A percentile compares a stretch with the other conserved stretches of the same genome.
Evolutionary conservation across 2,797 vertebrate species (phyloP).

Genomic region (Centroberyx gerrardi): DNA sequence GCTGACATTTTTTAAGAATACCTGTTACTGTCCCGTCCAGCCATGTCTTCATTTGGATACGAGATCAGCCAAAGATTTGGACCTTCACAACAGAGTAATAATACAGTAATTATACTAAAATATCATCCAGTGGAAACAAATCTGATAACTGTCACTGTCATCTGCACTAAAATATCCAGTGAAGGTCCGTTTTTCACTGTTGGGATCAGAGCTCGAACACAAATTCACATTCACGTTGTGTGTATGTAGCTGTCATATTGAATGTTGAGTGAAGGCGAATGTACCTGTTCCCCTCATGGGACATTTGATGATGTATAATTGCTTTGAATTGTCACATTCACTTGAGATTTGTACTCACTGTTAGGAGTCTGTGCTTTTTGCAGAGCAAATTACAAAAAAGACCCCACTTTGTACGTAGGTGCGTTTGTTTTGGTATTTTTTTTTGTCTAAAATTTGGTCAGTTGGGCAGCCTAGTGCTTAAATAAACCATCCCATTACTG

Average conservation of each 20-base stretch:
- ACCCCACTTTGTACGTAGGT: too few relatives aligned
- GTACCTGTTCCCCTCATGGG: neutral
- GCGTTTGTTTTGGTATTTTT: neutral
- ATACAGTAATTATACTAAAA: too few relatives aligned
- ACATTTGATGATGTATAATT: conserved; percentile 6
- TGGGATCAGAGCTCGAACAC: neutral
- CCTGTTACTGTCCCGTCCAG: neutral
- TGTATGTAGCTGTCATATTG: conserved; percentile 20
- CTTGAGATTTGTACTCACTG: neutral
- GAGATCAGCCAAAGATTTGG: neutral
- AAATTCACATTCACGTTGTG: neutral
- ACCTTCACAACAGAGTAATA: neutral
- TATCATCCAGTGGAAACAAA: too few relatives aligned
- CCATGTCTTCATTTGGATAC: neutral
- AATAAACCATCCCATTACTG: neutral
- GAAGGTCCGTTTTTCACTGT: conserved; percentile 7
- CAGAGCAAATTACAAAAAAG: conserved; percentile 8
- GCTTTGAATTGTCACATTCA: neutral
- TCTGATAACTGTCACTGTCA: too few relatives aligned
- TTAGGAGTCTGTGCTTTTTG: neutral
- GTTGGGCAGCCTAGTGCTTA: too few relatives aligned
- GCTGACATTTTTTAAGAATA: conserved; percentile 8
- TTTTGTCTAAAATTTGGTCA: neutral
- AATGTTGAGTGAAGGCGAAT: neutral
- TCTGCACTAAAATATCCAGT: neutral